Conservation (phyloP, 2,888 invertebrate species). For the Heteromurus nitidus region DNA sequence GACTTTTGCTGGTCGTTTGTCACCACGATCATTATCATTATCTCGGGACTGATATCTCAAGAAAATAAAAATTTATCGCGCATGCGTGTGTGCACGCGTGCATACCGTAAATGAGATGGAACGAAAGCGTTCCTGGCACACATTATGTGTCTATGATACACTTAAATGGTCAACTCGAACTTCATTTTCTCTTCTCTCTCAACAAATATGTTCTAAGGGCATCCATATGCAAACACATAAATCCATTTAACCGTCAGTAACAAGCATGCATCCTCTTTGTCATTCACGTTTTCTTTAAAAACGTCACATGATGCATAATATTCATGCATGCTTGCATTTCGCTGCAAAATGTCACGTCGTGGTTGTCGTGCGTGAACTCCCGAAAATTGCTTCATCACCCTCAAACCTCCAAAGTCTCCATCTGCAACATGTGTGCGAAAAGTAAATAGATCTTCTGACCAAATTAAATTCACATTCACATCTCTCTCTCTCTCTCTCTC, state of each 20-base stretch:
- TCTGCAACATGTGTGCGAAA: no score
- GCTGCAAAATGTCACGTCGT: slow-evolving; percentile 61
- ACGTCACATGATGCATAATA: slow-evolving; percentile 24
- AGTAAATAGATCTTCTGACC: no score
- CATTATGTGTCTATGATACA: slow-evolving; percentile 46
- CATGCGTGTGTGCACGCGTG: slow-evolving; percentile 10
- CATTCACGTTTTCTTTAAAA: slow-evolving; percentile 3
- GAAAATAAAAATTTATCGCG: slow-evolving; percentile 31
- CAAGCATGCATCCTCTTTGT: neutral
- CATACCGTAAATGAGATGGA: slow-evolving; percentile 36
- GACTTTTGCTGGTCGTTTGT: neutral
- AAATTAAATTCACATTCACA: slow-evolving; percentile 5
- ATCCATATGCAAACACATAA: neutral
- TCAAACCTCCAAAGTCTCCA: no score
- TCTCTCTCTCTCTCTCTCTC: no score
- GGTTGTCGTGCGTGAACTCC: slow-evolving; percentile 60
- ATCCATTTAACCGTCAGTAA: slow-evolving; percentile 1
- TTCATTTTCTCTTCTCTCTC: neutral
- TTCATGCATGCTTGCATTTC: slow-evolving; percentile 2
- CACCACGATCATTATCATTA: slow-evolving; percentile 9
- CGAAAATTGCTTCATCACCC: slow-evolving; percentile 61
- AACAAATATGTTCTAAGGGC: neutral
- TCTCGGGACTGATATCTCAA: slow-evolving; percentile 23
- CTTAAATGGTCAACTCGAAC: slow-evolving; percentile 21
- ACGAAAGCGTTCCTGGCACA: slow-evolving; percentile 44